Evolutionary conservation across 2,113 vertebrate species (phyloP), one percentile per base, ranked within the genome.

Genomic region (Tor tambroides): DNA sequence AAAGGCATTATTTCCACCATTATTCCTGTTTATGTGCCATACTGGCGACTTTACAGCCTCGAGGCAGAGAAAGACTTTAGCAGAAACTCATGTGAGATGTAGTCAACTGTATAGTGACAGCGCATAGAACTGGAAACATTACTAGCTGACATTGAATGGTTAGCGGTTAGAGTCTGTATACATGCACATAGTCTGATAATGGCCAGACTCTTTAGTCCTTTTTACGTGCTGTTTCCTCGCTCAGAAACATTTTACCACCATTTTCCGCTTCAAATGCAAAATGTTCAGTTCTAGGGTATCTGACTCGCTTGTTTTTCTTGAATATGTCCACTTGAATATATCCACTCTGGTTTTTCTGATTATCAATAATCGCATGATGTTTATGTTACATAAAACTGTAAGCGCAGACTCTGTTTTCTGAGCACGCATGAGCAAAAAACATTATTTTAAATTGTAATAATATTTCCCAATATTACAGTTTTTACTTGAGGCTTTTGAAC

Each of bases 181-280:
- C 72, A 75, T 75, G 21, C 41, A 75, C 11, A 26, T 75, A 75
- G 17, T 19, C 38, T 75, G 72, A 43, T 23, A 75, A 71, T 71
- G 69, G 32, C 69, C 21, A 72, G 38, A 32, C 32, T 71, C 67
- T 71, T 21, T 4, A 46, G 21, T 46, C 8, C 38, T n/a, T 9
- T n/a, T 41, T 14, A 74, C 2, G 38, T 26, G 41, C 38, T 21
- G 69, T 32, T 72, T 72, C 30, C 21, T 6, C 8, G n/a, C 71
- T 75, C 19, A 43, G 26, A 65, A 11, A 26, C 63, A 23, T 65
- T 38, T 72, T 21, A 4, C 8, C 4, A 12, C 4, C 26, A 67
- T 67, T 67, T n/a, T n/a, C n/a, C n/a, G n/a, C 54, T 56, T 56
- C 54, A 56, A 56, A 17, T 1, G 54, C 54, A 56, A 56, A 19